Conservation (phyloP, 2,113 vertebrate genomes). For the Syngnathus floridae region DNA sequence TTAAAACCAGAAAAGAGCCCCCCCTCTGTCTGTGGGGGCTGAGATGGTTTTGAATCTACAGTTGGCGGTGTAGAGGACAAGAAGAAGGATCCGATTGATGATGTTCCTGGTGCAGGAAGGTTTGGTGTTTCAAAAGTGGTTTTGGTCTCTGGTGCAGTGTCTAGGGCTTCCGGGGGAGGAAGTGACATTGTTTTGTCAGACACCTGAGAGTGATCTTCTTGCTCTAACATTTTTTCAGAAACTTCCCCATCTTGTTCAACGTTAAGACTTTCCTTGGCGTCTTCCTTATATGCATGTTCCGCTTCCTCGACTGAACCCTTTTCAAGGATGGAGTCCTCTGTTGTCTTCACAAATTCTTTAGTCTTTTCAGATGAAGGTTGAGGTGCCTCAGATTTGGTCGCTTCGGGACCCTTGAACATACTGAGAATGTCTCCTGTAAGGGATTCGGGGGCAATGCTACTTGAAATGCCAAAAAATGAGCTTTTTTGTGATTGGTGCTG, state of each 20-base stretch:
- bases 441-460: conserved; percentile 67
- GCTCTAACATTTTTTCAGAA: conserved; percentile 1
- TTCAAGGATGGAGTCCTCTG: conserved; percentile 22
- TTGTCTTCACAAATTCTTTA: conserved; percentile 16
- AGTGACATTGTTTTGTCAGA: conserved; percentile 25
- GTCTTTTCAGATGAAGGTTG: conserved; percentile 21
- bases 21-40: conserved; percentile 50
- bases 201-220: conserved; percentile 7
- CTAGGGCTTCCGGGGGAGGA: conserved; percentile 4
- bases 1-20: conserved; percentile 81
- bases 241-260: conserved; percentile 17
- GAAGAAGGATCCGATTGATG: conserved; percentile 79
- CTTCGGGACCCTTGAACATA: conserved; percentile 75
- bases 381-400: conserved; percentile 52
- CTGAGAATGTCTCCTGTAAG: conserved; percentile 79
- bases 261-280: conserved; percentile 22
- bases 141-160: conserved; percentile 49
- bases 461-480: conserved; percentile 78
- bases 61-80: conserved; percentile 57
- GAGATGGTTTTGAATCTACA: conserved; percentile 38
- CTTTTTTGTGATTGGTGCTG: conserved; percentile 73
- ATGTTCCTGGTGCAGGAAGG: conserved; percentile 60
- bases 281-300: conserved; percentile 40
- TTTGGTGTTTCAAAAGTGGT: conserved; percentile 71
- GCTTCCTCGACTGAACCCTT: conserved; percentile 38